Evolutionary conservation across 1,140 invertebrate genomes (phyloP), one percentile per base, ranked within the genome.

Genomic region (Drosophila lowei): DNA sequence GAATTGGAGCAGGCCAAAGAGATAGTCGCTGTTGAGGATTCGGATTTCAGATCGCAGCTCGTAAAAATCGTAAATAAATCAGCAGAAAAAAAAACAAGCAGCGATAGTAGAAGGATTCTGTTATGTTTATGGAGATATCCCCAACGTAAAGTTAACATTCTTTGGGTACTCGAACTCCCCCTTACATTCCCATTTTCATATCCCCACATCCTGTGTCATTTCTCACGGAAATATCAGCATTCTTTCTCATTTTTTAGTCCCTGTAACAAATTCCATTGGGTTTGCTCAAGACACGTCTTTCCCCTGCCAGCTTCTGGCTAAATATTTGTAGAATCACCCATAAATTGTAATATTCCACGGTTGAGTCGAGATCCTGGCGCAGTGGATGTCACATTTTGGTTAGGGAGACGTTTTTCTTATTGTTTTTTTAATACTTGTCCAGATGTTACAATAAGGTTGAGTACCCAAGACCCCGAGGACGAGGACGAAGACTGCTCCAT

Each of bases 331-430:
- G 56, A 77, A 71, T 62, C 64, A 50, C 25, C 15, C 65, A 75
- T 79, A 83, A 84, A 85, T 74, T 80, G 77, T 86, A 66, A 85
- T 86, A 58, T 75, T 85, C 77, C 65, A 78, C 66, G 77, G 73
- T 23, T 58, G 59, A 81, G 49, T 74, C 68, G 63, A 34, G 64
- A 80, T 77, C 81, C 81, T 86, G 81, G 18, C 59, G 46, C 68
- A 53, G 72, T 74, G 76, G 52, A 75, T 71, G 71, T 74, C 72
- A 75, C 56, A 38, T 38, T 38, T 38, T 13, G 34, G 34, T 68
- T 76, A 52, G 60, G 60, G 44, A 13, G 11, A 38, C 34, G 34
- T 13, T 38, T 41, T 50, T 71, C 44, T 70, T 75, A 56, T 75
- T 66, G 48, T 74, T 54, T 79, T 72, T 83, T 77, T 78, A 78